Percentiles rank a stretch among this genome's conserved stretches.
These are phyloP conservation scores for Phenganax subtilis DNA, from an alignment of 92 coral and sea anemone genomes.

Conservation along the genomic window DNA sequence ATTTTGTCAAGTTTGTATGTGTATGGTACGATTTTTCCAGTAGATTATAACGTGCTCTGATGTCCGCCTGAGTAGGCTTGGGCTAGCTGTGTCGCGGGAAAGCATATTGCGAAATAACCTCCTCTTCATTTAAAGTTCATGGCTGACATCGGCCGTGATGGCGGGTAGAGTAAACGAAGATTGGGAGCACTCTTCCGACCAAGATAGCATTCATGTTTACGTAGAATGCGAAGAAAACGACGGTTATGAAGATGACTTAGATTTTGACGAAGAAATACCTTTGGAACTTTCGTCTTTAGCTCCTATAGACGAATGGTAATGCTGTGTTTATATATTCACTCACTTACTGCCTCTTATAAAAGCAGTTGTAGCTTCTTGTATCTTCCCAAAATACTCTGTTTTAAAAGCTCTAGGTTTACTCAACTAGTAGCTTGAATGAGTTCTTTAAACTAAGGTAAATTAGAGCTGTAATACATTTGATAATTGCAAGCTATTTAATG, in stretches of 20 bases:
- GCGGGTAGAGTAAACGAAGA: neutral
- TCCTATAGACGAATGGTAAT: slow-evolving; percentile 38
- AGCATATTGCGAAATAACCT: neutral
- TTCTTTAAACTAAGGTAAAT: neutral
- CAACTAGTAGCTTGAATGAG: neutral
- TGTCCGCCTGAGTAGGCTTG: neutral
- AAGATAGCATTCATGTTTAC: slow-evolving; percentile 39
- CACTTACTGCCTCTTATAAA: neutral
- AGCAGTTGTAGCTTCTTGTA: neutral
- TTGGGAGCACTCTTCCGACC: slow-evolving; percentile 13
- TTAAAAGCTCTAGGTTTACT: neutral
- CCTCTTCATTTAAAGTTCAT: neutral
- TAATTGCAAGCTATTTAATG: neutral
- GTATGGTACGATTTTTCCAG: neutral
- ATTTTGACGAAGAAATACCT: slow-evolving; percentile 22
- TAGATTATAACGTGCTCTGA: neutral
- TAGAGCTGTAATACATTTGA: neutral
- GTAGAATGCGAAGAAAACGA: slow-evolving; percentile 44
- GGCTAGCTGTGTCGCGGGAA: slow-evolving; percentile 18
- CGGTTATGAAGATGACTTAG: slow-evolving; percentile 37
- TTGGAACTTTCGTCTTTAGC: slow-evolving; percentile 25
- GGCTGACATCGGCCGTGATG: neutral
- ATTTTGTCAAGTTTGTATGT: neutral
- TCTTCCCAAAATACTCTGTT: neutral
- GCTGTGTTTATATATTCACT: neutral